Percentiles rank a stretch among this genome's conserved stretches.
Conservation (phyloP, 2,113 vertebrate species). For the Hiodon tergisus region DNA sequence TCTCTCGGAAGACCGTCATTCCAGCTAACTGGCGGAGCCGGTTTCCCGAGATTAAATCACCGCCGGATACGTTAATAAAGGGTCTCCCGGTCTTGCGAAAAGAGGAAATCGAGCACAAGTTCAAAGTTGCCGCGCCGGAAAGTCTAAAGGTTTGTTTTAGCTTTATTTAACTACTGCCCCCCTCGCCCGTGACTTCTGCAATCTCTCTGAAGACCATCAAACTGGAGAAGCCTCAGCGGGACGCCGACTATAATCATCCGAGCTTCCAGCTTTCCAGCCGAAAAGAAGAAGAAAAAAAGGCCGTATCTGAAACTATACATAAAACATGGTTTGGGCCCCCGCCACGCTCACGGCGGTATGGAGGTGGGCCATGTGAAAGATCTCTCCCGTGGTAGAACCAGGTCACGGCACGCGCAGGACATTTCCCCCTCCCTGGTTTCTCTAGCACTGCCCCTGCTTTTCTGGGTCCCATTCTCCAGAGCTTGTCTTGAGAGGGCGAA, state of each 20-base stretch:
- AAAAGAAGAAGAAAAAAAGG: constrained; percentile 31
- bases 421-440: constrained; percentile 16
- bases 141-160: neutral
- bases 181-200: neutral
- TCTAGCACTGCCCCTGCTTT: constrained; percentile 26
- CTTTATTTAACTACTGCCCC: neutral
- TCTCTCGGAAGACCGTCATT: neutral
- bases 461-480: constrained; percentile 48
- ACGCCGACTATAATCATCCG: constrained; percentile 48
- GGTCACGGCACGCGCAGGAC: constrained; percentile 47
- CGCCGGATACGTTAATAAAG: too few species aligned
- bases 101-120: too few species aligned
- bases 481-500: constrained; percentile 95
- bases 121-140: too few species aligned
- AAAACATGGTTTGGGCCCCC: constrained; percentile 59
- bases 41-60: neutral
- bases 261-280: constrained; percentile 36
- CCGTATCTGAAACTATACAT: constrained; percentile 58
- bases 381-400: constrained; percentile 51
- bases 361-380: constrained; percentile 49
- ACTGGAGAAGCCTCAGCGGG: constrained; percentile 39
- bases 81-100: too few species aligned
- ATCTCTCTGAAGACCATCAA: neutral
- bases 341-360: constrained; percentile 44
- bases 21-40: neutral